Evolutionary conservation across 2,888 invertebrate genomes (phyloP).

Genomic region (Hydraecia micacea): DNA sequence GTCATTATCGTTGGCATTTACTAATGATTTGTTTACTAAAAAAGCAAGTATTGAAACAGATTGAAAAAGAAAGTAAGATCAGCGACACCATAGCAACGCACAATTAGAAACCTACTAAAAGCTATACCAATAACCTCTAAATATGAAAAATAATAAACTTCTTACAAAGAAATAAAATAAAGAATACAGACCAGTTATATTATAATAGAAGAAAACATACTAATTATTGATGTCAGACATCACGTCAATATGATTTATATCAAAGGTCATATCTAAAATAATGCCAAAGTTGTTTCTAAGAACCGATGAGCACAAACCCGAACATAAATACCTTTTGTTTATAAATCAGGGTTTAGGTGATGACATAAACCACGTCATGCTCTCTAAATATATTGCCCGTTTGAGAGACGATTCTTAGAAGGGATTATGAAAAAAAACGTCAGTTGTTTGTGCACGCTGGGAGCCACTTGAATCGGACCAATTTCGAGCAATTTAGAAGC

Average conservation of each 20-base stretch:
- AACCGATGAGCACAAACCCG: conserved; percentile 30
- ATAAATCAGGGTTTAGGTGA: conserved; percentile 57
- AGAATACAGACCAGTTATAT: conserved; percentile 24
- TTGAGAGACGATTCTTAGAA: conserved; percentile 65
- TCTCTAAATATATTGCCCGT: conserved; percentile 68
- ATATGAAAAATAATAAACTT: conserved; percentile 3
- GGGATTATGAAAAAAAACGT: conserved; percentile 47
- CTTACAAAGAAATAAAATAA: neutral
- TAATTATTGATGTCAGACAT: neutral
- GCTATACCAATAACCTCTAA: conserved; percentile 12
- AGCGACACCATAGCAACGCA: conserved; percentile 2
- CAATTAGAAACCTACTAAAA: conserved; percentile 7
- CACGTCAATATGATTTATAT: neutral
- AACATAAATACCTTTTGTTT: conserved; percentile 50
- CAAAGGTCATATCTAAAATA: conserved; percentile 38
- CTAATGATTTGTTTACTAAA: conserved; percentile 57
- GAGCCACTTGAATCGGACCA: conserved; percentile 59
- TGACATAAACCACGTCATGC: conserved; percentile 71
- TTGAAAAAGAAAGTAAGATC: conserved; percentile 23
- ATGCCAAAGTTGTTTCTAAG: conserved; percentile 43
- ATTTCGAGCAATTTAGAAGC: conserved; percentile 58
- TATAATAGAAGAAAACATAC: neutral
- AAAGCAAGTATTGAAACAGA: conserved; percentile 17
- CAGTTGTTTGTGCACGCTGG: conserved; percentile 46
- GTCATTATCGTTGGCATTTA: conserved; percentile 30